Base-by-base conservation (phyloP, 2,888 invertebrate species). In the Spilarctia lutea region DNA sequence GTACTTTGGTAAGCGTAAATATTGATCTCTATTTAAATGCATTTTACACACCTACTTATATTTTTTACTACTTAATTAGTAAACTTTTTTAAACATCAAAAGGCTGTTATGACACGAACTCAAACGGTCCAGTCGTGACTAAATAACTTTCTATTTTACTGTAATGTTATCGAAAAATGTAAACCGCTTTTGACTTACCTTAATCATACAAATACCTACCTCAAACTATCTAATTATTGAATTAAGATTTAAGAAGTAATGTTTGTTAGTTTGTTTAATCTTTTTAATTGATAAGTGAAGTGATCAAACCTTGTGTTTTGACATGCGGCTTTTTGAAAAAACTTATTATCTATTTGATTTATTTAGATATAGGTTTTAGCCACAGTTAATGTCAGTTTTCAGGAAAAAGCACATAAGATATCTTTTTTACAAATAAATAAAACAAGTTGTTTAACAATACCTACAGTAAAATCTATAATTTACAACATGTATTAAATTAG, bases 141-240 rank as follows among this genome's bases (percentile, higher is more conserved):
- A 48, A 45, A 20, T 33, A 20, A 68, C 68, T 68, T 68, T 67
- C 67, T 67, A 27, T 18, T 20, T 67, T 27, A 42, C 60, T 60
- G 27, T 60, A 60, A 60, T 60, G 16, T 16, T 60, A 27, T 27
- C n/a, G 13, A 27, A 60, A 60, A 13, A 56, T 27, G 13, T 16
- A 60, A 60, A 60, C 27, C 60, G 13, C 27, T 27, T 56, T 13
- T 60, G 52, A 60, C 27, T 16, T 60, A 60, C 60, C 27, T 4
- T 60, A 27, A 27, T 60, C 27, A 27, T 27, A 60, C 60, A 48
- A 48, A 48, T 48, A 20, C 48, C 20, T 48, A 45, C n/a, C 24
- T n/a, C 20, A 45, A n/a, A 4, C 24, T 52, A 52, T 8, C 18
- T 24, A 56, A n/a, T 56, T 60, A 60, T 0, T 60, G 0, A 60